phyloP scores from a whole-genome alignment of 2,797 vertebrate species.

The Tinamus major region DNA sequence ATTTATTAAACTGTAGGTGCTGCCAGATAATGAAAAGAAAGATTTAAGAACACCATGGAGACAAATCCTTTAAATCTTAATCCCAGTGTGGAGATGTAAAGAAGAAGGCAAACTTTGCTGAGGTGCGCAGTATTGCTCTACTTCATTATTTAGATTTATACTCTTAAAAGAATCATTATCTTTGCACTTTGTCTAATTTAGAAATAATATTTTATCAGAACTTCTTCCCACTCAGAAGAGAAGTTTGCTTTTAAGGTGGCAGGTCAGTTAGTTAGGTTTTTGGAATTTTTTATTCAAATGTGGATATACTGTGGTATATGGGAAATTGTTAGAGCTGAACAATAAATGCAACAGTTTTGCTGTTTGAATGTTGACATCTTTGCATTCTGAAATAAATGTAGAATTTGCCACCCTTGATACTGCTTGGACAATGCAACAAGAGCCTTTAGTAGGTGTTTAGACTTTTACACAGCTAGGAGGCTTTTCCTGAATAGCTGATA shows the following conservation, averaged over 20 bases:
- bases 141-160: neutral
- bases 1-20: neutral
- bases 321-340: neutral
- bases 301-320: accelerated
- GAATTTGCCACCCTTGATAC: neutral
- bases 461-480: neutral
- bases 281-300: neutral
- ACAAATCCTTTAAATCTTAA: slow-evolving; percentile 46
- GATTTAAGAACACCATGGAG: slow-evolving; percentile 39
- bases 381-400: neutral
- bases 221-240: neutral
- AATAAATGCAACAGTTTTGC: neutral
- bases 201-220: neutral
- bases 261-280: neutral
- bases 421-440: neutral
- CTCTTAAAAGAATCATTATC: neutral
- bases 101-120: slow-evolving; percentile 42
- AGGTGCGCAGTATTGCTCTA: neutral
- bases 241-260: neutral
- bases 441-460: neutral
- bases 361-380: neutral
- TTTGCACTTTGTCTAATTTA: neutral
- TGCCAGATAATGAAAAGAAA: slow-evolving; percentile 17
- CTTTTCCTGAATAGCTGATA: neutral
- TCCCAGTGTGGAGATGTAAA: neutral